A percentile compares a stretch with the other conserved stretches of the same genome.
These are phyloP conservation scores for Lepus oiostolus DNA, from an alignment of 2,797 vertebrate genomes.

Conservation along the genomic window DNA sequence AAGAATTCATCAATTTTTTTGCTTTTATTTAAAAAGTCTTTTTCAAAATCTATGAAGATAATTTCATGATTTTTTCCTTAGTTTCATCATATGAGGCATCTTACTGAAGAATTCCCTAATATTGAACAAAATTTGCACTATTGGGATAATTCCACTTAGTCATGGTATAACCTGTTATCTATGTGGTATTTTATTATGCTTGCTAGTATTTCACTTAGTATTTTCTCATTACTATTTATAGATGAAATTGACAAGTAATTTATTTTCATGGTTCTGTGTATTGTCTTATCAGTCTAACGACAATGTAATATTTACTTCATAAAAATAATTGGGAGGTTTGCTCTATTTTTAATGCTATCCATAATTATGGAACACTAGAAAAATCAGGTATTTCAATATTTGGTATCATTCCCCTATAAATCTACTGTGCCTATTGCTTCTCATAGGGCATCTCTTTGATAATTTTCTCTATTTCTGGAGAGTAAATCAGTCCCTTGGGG, in stretches of 20 bases:
- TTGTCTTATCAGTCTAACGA: not conserved
- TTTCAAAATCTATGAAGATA: not conserved
- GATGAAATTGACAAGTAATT: conserved; percentile 38
- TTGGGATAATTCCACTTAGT: not conserved
- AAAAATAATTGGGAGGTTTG: not conserved
- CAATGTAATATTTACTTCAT: not conserved
- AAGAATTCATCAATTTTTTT: not conserved
- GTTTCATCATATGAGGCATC: not conserved
- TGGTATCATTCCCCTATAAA: not conserved
- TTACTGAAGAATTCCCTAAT: not conserved
- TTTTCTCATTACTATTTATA: conserved; percentile 2
- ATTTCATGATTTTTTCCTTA: not conserved
- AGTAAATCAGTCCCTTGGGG: not conserved
- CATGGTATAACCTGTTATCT: not conserved
- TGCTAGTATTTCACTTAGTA: conserved; percentile 35
- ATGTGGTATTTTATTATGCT: not conserved
- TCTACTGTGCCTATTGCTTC: not conserved
- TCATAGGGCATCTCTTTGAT: not conserved
- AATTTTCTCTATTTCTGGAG: not conserved
- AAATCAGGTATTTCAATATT: not conserved
- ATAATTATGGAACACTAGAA: not conserved
- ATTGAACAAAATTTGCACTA: not conserved
- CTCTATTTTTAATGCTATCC: not conserved
- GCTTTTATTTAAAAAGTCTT: not conserved
- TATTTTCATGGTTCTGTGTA: not conserved